Evolutionary conservation across 2,888 invertebrate genomes (phyloP), one percentile per base, ranked within the genome.

Genomic region (Helleia helle): DNA sequence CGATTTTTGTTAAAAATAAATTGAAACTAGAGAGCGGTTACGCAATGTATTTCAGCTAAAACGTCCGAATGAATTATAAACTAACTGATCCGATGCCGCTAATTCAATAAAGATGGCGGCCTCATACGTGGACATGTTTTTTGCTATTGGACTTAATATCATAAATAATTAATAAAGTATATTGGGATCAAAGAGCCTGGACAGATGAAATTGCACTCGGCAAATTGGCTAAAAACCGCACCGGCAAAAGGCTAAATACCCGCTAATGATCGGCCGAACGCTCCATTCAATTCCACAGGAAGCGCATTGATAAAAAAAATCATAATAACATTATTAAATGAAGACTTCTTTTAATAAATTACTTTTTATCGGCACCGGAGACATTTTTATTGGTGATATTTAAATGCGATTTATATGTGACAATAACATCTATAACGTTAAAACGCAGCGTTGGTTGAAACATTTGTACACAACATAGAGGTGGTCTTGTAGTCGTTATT

Each of bases 181-280:
- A 77, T 80, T 74, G 66, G 68, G 60, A 57, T 49, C 60, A 62
- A 51, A 62, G 72, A 49, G 47, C 43, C 70, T 68, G 77, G 66
- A 58, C 62, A 58, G 74, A 72, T 76, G 71, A 68, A 72, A 77
- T 79, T 77, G 74, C 77, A 77, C 71, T 79, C 79, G 65, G 57
- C 73, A 80, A 83, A 83, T 84, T 83, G 80, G 80, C 80, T 76
- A 73, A 61, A 71, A 73, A 81, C 83, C 83, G 68, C 84, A 83
- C 66, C 68, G 63, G 70, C 67, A 68, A 77, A 80, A 79, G 75
- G 74, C 79, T 80, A 81, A 81, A 80, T 83, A 76, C 67, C 73
- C 65, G 75, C 74, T 81, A 81, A 81, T 83, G 77, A 80, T 79
- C 62, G 63, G 59, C 57, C 64, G 69, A 71, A 69, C 71, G 70